These are phyloP conservation scores for Catotricha subobsoleta DNA, from an alignment of 2,888 invertebrate species.

Conservation along the genomic window DNA sequence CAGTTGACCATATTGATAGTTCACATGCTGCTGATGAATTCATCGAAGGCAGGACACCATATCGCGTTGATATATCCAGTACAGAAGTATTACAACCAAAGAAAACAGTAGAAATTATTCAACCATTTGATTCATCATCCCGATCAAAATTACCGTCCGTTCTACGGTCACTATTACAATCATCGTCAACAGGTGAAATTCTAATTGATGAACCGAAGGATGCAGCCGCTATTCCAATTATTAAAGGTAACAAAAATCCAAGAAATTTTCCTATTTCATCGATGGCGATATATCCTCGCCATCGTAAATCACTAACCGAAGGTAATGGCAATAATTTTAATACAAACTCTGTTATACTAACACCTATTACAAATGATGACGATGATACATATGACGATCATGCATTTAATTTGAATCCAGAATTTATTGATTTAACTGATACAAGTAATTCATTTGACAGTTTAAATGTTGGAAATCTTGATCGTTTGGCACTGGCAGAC, in stretches of 20 bases:
- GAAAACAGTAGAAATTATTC: neutral
- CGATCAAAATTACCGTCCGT: neutral
- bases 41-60: constrained; percentile 49
- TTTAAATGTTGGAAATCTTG: constrained; percentile 9
- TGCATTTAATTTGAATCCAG: neutral
- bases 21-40: constrained; percentile 32
- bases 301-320: constrained; percentile 1
- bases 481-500: constrained; percentile 12
- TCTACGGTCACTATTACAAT: too few relatives aligned
- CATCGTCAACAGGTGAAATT: neutral
- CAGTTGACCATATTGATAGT: neutral
- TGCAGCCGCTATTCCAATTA: too few relatives aligned
- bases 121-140: neutral
- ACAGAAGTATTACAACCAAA: constrained; percentile 6
- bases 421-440: constrained; percentile 7
- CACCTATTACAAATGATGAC: neutral
- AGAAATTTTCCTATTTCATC: neutral
- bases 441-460: constrained; percentile 9
- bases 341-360: constrained; percentile 3
- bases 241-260: neutral
- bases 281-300: neutral
- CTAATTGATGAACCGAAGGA: neutral
- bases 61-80: constrained; percentile 43
- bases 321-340: constrained; percentile 2
- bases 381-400: neutral